Evolutionary conservation across 2,797 vertebrate species (phyloP).

Genomic region (Aphelocoma californica): DNA sequence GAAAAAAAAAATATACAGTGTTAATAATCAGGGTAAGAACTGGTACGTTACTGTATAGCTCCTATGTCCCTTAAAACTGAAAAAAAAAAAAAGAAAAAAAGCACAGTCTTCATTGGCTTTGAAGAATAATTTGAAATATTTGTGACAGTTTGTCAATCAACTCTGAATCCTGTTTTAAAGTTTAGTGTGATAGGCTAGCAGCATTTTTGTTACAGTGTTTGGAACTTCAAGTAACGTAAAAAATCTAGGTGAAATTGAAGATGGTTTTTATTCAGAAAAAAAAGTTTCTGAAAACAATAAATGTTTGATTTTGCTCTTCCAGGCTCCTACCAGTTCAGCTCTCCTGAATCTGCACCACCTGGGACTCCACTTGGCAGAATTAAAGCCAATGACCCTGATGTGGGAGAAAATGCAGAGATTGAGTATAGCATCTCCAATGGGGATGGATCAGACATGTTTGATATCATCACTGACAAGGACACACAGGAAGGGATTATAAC

Average conservation of each 20-base stretch:
- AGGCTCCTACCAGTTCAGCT: slow-evolving; percentile 91
- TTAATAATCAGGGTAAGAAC: neutral
- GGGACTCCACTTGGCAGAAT: slow-evolving; percentile 89
- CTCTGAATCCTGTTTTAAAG: neutral
- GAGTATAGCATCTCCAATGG: slow-evolving; percentile 87
- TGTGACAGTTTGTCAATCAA: neutral
- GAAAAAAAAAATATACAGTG: too few relatives aligned
- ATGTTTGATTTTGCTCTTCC: slow-evolving; percentile 39
- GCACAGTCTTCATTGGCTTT: neutral
- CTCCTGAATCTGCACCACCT: slow-evolving; percentile 85
- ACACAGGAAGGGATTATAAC: slow-evolving; percentile 94
- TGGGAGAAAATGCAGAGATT: slow-evolving; percentile 89
- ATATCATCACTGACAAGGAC: slow-evolving; percentile 88
- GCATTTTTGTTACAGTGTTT: neutral
- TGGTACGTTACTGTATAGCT: neutral
- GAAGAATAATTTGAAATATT: neutral
- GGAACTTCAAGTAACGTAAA: neutral
- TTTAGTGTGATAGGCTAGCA: neutral
- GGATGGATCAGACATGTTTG: slow-evolving; percentile 87
- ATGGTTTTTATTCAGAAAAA: neutral
- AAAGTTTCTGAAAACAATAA: neutral
- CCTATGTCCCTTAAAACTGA: neutral
- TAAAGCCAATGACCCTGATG: slow-evolving; percentile 91
- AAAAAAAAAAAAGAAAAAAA: neutral
- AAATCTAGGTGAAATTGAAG: neutral